phyloP scores from a whole-genome alignment of 2,797 vertebrate genomes.

The Ctenosaura bakeri region DNA sequence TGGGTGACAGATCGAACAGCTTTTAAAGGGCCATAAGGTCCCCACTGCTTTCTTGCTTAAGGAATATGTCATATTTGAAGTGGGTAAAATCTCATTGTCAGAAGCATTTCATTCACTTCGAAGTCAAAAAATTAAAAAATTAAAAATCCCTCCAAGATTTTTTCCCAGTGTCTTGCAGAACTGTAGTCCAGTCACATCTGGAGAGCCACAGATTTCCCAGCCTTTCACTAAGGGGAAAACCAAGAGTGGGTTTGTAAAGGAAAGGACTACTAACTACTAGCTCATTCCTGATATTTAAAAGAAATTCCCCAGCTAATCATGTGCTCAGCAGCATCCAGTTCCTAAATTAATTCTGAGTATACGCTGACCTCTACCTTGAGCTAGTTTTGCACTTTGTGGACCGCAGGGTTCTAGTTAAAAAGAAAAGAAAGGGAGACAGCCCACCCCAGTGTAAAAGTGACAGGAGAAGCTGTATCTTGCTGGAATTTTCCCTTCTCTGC shows the following conservation, averaged over 20 bases:
- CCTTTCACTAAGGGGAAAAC: too few relatives aligned
- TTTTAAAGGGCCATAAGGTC: not conserved
- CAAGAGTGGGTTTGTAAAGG: not conserved
- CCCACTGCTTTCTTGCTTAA: not conserved
- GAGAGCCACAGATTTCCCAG: not conserved
- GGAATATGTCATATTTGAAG: too few relatives aligned
- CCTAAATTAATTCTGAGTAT: not conserved
- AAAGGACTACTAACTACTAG: not conserved
- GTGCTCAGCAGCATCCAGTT: not conserved
- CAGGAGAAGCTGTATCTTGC: not conserved
- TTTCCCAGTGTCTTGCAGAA: not conserved
- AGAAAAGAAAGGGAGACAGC: not conserved
- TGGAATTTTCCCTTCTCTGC: slow-evolving; percentile 17
- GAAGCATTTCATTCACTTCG: not conserved
- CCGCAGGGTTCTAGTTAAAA: not conserved
- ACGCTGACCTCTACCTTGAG: not conserved
- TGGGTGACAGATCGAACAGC: not conserved
- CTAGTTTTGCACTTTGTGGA: not conserved
- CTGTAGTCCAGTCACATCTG: not conserved
- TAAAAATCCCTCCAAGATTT: too few relatives aligned
- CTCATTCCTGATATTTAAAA: not conserved
- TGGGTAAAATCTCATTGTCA: not conserved
- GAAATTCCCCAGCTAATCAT: not conserved
- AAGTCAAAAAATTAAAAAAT: not conserved
- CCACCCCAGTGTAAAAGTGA: not conserved